Evolutionary conservation across 2,113 vertebrate species (phyloP), one percentile per base, ranked within the genome.

Genomic region (Ellobius talpinus): DNA sequence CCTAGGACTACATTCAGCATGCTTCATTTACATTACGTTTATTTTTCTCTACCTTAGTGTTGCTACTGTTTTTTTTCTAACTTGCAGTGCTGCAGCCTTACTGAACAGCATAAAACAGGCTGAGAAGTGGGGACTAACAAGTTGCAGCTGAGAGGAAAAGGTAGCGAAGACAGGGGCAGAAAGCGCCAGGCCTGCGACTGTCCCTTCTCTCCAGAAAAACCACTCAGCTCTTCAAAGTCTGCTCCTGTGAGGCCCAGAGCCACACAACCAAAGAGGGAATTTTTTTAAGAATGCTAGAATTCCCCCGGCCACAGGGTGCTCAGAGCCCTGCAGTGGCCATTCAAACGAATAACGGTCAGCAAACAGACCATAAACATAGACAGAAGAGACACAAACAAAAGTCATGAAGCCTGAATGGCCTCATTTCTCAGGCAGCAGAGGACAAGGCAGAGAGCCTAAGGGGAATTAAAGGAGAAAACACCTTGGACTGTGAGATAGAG

Each of bases 321-420:
- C 55, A 92, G 70, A 58, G 45, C 17, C 70, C 74, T 87, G 36
- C 47, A 74, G 31, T 96, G 74, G 81, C 74, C 79, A 95, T 91
- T 97, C 78, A 94, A 92, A 96, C 0, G 0, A 94, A n/a, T 89
- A 91, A 89, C 78, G 70, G 50, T 78, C 21, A 95, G 61, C 31
- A 94, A 95, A 94, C 55, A 81, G 73, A 96, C 72, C 89, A 97
- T 89, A 95, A 95, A 94, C 39, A 91, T 42, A 94, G 36, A 61
- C 39, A 96, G 91, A 94, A 95, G 47, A 95, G 66, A 96, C 52
- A 84, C 12, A 70, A 47, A 95, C 50, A 86, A 97, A 95, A 92
- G 87, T 76, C 55, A 29, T 84, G 85, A 91, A 91, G 68, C n/a
- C 93, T 87, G n/a, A 97, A 92, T 94, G 84, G 58, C 85, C 65